Base-by-base conservation (phyloP, 2,888 invertebrate species). In the Acronicta psi region DNA sequence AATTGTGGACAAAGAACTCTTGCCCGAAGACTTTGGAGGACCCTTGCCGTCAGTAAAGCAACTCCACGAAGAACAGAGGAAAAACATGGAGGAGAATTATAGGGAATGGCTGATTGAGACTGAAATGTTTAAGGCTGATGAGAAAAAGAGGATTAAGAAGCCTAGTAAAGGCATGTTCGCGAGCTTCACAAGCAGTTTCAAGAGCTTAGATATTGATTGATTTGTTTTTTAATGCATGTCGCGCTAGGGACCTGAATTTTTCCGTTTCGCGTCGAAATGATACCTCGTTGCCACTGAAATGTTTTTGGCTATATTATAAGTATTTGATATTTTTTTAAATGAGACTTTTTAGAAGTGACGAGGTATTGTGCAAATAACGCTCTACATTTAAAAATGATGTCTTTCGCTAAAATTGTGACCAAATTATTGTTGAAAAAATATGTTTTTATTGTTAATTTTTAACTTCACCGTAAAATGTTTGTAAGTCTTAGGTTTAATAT, bases 1-100 rank as follows among this genome's bases (percentile, higher is more conserved):
- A 0, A 83, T 94, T 0, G 92, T 94, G 8, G 94, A 94, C 52
- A 83, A 86, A 67, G 91, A 89, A 52, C 86, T 91, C 0, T 77
- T 94, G 1, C 93, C 94, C 0, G 88, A 92, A 83, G 96, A 96
- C 73, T 96, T 96, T 64, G 96, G 96, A 43, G 96, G 96, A 23
- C 94, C 95, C 10, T 88, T 94, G 0, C 91, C 93, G 0, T 67
- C 94, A 0, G 89, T 95, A 0, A 94, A 95, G 45, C 87, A 92
- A 55, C 87, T 95, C n/a, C 92, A 96, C 50, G 95, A 95, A 63
- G 94, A 94, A 68, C 95, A 95, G 47, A 91, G 95, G 7, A 91
- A 91, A 60, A 88, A 93, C 17, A 91, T 96, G 91, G 94, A 95
- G 66, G 90, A 92, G 10, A 95, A 95, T 63, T 96, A 96, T 73